Conservation (phyloP, 2,888 invertebrate genomes). For the Atrina japonica region DNA sequence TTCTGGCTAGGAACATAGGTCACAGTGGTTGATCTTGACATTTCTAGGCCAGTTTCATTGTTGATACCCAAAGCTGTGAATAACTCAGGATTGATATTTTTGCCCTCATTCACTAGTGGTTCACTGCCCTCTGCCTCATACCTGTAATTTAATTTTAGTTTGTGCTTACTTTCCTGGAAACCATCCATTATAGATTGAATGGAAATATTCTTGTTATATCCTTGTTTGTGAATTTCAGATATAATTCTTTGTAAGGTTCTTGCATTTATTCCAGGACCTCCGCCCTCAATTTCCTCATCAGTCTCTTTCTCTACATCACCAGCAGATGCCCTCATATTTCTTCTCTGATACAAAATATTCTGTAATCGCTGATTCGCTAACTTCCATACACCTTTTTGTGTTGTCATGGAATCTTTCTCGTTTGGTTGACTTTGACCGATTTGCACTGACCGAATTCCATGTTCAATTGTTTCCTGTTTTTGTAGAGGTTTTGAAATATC, state of each 20-base stretch:
- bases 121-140: constrained; percentile 14
- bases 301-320: constrained; percentile 17
- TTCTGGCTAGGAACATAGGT: background rate
- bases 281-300: constrained; percentile 19
- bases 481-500: no score
- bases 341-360: constrained; percentile 7
- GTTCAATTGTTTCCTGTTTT: no score
- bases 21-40: background rate
- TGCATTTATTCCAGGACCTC: background rate
- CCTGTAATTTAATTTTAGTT: constrained; percentile 26
- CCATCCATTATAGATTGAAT: constrained; percentile 16
- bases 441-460: no score
- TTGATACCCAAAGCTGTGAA: background rate
- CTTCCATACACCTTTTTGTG: background rate
- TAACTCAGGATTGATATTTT: no score
- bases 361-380: background rate
- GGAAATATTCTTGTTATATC: constrained; percentile 5
- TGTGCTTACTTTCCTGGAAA: constrained; percentile 4
- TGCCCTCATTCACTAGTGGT: background rate
- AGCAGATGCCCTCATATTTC: background rate
- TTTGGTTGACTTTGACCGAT: background rate
- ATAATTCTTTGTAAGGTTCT: constrained; percentile 6
- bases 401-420: background rate
- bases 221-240: constrained; percentile 7
- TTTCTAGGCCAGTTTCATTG: background rate